Conservation (phyloP, 2,888 invertebrate genomes). For the Pheosia gnoma region DNA sequence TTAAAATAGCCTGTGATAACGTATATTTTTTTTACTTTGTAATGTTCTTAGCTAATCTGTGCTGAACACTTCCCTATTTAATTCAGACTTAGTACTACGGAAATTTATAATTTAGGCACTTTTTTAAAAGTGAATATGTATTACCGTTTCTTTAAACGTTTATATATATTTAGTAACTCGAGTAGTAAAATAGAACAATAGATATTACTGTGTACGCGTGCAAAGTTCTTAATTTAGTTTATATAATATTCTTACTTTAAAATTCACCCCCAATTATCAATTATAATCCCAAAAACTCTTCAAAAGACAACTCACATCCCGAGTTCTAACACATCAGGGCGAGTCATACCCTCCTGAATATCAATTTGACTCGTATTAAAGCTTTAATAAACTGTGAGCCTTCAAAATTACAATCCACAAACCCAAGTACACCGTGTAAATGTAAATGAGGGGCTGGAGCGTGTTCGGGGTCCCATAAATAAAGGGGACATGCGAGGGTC, state of each 20-base stretch:
- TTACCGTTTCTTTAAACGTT: too few relatives aligned
- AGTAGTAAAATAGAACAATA: too few relatives aligned
- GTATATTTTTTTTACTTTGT: too few relatives aligned
- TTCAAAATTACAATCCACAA: slow-evolving; percentile 44
- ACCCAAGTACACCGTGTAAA: slow-evolving; percentile 35
- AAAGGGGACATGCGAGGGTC: slow-evolving; percentile 31
- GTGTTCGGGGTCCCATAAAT: slow-evolving; percentile 16
- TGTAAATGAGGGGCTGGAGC: slow-evolving; percentile 30
- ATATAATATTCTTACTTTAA: background rate
- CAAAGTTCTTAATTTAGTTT: background rate
- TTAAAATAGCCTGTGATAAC: too few relatives aligned
- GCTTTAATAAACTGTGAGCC: slow-evolving; percentile 49
- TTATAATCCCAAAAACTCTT: background rate
- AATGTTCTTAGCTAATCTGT: too few relatives aligned
- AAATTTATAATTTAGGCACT: too few relatives aligned
- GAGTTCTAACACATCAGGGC: background rate
- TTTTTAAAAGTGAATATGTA: too few relatives aligned
- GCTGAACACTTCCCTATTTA: too few relatives aligned
- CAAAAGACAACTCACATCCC: background rate
- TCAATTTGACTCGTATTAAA: slow-evolving; percentile 49
- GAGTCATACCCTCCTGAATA: slow-evolving; percentile 25
- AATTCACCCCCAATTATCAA: background rate
- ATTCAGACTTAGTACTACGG: too few relatives aligned
- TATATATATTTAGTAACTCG: too few relatives aligned
- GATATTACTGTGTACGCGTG: too few relatives aligned